Percentiles rank a stretch among this genome's conserved stretches.
Conservation (phyloP, 2,113 vertebrate species). For the Monarcha castaneiventris region DNA sequence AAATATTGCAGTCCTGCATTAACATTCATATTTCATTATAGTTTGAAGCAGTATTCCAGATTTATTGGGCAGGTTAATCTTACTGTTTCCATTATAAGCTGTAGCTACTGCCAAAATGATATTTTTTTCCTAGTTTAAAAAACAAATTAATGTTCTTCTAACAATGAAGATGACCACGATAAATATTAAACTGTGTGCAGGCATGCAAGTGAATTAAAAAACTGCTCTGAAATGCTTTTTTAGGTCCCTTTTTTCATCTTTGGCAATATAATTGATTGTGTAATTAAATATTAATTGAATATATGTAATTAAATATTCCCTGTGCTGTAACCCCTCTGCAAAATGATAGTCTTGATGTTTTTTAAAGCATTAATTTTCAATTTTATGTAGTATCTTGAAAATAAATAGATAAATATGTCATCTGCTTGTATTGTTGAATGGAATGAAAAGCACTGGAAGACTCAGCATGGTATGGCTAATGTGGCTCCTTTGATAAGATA, state of each 20-base stretch:
- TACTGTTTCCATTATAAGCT: not conserved
- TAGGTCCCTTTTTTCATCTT: not conserved
- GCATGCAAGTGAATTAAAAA: not conserved
- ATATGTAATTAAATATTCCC: not conserved
- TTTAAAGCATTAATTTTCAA: not conserved
- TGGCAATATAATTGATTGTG: not conserved
- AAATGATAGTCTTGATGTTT: not conserved
- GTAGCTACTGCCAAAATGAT: not conserved
- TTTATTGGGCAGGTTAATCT: not conserved
- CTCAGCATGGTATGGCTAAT: not conserved
- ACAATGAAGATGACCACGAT: not conserved
- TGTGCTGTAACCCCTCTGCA: not conserved
- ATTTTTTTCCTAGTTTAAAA: not conserved
- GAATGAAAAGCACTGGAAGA: not conserved
- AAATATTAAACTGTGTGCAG: not conserved
- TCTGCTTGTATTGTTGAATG: fast-evolving
- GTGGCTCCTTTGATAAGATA: not conserved
- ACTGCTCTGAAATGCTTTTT: not conserved
- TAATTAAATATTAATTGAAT: not conserved
- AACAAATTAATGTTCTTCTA: not conserved
- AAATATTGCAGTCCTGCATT: not conserved
- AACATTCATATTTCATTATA: not conserved
- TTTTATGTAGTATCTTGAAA: not conserved
- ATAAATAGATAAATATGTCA: not conserved
- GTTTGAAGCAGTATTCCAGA: not conserved